A percentile compares a stretch with the other conserved stretches of the same genome.
Conservation (phyloP, 2,888 invertebrate genomes). For the Orchestes rusci region DNA sequence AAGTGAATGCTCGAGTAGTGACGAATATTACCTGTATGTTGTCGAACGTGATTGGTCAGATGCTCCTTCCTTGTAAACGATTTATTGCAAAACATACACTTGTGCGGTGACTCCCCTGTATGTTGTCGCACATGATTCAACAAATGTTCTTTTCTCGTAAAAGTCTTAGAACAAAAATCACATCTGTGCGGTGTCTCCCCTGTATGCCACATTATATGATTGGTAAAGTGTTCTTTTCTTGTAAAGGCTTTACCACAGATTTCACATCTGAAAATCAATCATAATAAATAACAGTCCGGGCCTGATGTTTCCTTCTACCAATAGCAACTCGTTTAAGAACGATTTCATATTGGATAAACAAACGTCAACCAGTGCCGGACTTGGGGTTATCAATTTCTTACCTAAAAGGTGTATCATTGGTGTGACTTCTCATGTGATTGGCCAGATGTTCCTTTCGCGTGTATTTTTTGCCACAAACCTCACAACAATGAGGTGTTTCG, state of each 20-base stretch:
- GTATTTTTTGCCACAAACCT: slow-evolving; percentile 81
- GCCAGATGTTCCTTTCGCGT: slow-evolving; percentile 83
- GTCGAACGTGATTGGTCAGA: slow-evolving; percentile 77
- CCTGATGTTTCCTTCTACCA: too few species aligned
- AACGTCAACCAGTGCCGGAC: too few species aligned
- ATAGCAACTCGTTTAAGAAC: too few species aligned
- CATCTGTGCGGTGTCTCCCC: slow-evolving; percentile 71
- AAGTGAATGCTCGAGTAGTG: too few species aligned
- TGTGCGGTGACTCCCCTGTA: slow-evolving; percentile 77
- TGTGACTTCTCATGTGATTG: slow-evolving; percentile 83
- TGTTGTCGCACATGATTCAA: slow-evolving; percentile 72
- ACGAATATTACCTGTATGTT: slow-evolving; percentile 75
- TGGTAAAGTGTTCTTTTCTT: slow-evolving; percentile 83
- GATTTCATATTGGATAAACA: too few species aligned
- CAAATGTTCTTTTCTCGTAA: slow-evolving; percentile 69
- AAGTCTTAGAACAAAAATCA: slow-evolving; percentile 72
- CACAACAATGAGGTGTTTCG: slow-evolving; percentile 82
- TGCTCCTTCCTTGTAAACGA: slow-evolving; percentile 83
- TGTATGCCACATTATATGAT: slow-evolving; percentile 85
- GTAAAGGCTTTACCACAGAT: slow-evolving; percentile 85
- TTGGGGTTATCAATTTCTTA: too few species aligned
- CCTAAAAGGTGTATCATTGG: slow-evolving; percentile 76
- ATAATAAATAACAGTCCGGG: slow-evolving; percentile 2
- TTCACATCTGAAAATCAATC: slow-evolving; percentile 56
- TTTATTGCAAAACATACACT: slow-evolving; percentile 80